Percentiles rank a stretch among this genome's conserved stretches.
phyloP scores from a whole-genome alignment of 2,113 vertebrate genomes.

The Fulica atra region DNA sequence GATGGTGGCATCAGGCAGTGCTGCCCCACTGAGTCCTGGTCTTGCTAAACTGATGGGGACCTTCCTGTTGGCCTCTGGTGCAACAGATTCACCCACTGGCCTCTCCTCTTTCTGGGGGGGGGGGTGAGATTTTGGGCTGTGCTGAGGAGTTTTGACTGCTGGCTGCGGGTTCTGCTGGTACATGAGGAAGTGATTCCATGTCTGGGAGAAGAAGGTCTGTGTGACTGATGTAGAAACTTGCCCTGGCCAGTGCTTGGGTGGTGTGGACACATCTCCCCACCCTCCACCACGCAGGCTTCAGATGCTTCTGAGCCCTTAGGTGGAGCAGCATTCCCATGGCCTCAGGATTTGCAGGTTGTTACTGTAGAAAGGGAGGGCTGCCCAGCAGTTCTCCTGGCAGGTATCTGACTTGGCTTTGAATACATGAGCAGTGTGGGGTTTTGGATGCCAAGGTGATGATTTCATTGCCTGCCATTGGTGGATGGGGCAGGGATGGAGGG shows the following conservation, averaged over 20 bases:
- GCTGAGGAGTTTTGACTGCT: background rate
- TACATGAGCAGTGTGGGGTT: background rate
- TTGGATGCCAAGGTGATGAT: background rate
- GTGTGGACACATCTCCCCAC: background rate
- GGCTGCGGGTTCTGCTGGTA: background rate
- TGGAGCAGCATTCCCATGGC: background rate
- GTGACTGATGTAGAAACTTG: background rate
- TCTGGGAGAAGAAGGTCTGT: background rate
- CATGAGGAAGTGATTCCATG: background rate
- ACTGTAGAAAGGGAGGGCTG: background rate
- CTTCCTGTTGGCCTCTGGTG: background rate
- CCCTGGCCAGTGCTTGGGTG: background rate
- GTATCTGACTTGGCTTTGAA: background rate
- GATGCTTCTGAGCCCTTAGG: accelerated
- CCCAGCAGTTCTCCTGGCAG: background rate
- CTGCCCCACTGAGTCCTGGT: accelerated
- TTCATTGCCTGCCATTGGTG: background rate
- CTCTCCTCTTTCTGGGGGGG: accelerated
- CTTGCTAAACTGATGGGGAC: background rate
- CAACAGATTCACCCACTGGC: accelerated
- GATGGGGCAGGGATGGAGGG: background rate
- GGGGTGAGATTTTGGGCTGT: background rate
- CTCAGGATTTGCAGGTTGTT: background rate
- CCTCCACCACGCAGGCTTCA: background rate
- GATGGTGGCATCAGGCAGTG: accelerated